Evolutionary conservation across 1,140 invertebrate genomes (phyloP), one percentile per base, ranked within the genome.

Genomic region (Trichonephila clavata): DNA sequence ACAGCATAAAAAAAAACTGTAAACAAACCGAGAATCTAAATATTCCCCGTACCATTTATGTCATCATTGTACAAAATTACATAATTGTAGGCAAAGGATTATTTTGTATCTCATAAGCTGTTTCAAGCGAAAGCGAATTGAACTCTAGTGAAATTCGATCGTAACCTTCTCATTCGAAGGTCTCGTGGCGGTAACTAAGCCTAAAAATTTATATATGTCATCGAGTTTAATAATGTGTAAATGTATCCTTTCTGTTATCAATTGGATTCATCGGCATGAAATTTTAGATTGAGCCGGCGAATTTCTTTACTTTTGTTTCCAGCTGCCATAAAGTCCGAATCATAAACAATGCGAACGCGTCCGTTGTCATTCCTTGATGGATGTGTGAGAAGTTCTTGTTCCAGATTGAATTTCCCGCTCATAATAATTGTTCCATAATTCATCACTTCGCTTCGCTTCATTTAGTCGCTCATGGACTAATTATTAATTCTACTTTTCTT

Each of bases 381-480:
- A 87, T 87, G 60, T 39, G 61, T 32, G 81, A 84, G 43, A 39
- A n/a, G 60, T 43, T 86, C 59, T 24, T 57, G 50, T 83, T 65
- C 86, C 86, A 65, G 59, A 87, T 87, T 20, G 59, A n/a, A 21
- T 87, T 87, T 87, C 86, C 86, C 59, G 32, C 60, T n/a, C 24
- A n/a, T 18, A 21, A 63, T 61, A 61, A 39, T 65, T 21, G 59
- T 87, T 87, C 86, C 86, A 87, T 87, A 87, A 87, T 87, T 87
- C 86, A 87, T 87, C 59, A 57, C 61, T 65, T 87, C 86, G 59
- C 61, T 87, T 87, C 59, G 61, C 81, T 84, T 84, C 81, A 84
- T 87, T 87, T 87, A 65, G 21, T 43, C 59, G 50, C n/a, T 57
- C 43, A 39, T 10, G 59, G 6, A 65, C 60, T 65, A 87, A 87